Conservation (phyloP, 92 coral and sea anemone species). For the Epizoanthus rinbou region DNA sequence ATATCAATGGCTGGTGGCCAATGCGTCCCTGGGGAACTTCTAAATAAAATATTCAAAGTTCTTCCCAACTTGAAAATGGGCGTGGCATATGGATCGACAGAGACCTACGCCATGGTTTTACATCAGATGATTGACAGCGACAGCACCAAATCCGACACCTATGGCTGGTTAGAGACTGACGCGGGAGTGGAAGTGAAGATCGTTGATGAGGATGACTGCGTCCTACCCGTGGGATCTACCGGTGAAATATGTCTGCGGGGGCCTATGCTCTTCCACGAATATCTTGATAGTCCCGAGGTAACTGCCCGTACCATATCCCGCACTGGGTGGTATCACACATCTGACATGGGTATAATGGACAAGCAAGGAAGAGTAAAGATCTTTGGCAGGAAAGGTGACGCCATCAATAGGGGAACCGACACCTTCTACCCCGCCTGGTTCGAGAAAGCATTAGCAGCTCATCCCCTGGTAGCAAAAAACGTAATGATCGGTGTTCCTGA, state of each 20-base stretch:
- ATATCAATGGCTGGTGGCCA: constrained; percentile 5
- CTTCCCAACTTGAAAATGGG: constrained; percentile 2
- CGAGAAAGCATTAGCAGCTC: constrained; percentile 41
- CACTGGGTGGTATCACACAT: constrained; percentile 48
- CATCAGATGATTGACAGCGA: not conserved
- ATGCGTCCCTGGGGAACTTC: constrained; percentile 21
- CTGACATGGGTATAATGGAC: constrained; percentile 51
- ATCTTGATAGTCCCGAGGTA: constrained; percentile 30
- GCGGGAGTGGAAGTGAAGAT: constrained; percentile 40
- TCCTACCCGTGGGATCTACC: constrained; percentile 34
- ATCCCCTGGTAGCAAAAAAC: constrained; percentile 33
- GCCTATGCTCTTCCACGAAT: constrained; percentile 23
- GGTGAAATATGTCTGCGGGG: constrained; percentile 52
- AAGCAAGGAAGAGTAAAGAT: constrained; percentile 33
- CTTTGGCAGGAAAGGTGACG: constrained; percentile 43
- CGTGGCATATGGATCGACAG: constrained; percentile 9
- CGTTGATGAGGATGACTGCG: constrained; percentile 29
- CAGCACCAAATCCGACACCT: not conserved
- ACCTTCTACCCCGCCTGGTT: constrained; percentile 42
- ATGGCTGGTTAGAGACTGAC: constrained; percentile 22
- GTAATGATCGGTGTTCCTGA: constrained; percentile 52
- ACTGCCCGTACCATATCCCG: constrained; percentile 33
- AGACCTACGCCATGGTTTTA: not conserved
- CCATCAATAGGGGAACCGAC: constrained; percentile 48
- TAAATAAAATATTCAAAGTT: not conserved